Percentiles rank a stretch among this genome's conserved stretches.
These are phyloP conservation scores for Oceanodroma leucorhoa DNA, from an alignment of 2,797 vertebrate genomes.

Conservation along the genomic window DNA sequence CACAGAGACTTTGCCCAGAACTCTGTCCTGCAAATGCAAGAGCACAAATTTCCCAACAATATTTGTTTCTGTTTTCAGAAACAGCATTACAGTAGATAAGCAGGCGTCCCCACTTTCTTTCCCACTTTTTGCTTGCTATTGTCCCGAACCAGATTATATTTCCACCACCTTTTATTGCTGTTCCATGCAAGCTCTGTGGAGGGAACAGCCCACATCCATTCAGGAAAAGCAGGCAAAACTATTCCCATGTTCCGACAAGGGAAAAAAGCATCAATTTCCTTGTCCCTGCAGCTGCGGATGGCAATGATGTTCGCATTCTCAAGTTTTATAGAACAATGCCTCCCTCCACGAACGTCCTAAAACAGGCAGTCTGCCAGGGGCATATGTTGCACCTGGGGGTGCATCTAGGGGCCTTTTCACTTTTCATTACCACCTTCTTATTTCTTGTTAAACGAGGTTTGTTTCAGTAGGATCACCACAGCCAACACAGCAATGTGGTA, in stretches of 20 bases:
- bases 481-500: not conserved
- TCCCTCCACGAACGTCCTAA: fast-evolving
- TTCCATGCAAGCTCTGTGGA: not conserved
- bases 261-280: not conserved
- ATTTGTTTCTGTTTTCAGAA: not conserved
- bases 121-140: not conserved
- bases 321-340: not conserved
- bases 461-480: not conserved
- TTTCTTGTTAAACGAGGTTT: not conserved
- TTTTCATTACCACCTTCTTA: not conserved
- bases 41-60: not conserved
- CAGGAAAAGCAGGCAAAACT: not conserved
- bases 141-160: not conserved
- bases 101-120: not conserved
- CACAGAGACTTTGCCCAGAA: not conserved
- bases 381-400: not conserved
- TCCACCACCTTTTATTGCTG: not conserved
- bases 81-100: not conserved
- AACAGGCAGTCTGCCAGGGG: not conserved
- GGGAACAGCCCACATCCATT: not conserved
- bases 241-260: not conserved
- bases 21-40: not conserved
- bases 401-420: not conserved
- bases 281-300: not conserved
- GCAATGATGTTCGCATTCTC: not conserved